Conservation (phyloP, 2,888 invertebrate species). For the Caenorhabditis sinica region DNA sequence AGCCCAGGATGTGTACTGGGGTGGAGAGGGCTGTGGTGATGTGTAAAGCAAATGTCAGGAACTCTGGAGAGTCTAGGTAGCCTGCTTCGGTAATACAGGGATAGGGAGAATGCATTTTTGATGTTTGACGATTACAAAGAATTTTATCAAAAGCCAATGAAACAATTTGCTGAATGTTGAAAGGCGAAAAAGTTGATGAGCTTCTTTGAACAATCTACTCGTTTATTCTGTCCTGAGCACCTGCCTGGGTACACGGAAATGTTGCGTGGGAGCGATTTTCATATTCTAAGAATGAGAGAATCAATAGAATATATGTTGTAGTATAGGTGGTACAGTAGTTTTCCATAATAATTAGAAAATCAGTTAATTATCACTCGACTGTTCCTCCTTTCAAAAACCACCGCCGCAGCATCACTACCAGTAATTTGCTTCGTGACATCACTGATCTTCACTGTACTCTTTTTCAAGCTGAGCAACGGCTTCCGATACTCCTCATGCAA, state of each 20-base stretch:
- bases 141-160: neutral
- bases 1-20: neutral
- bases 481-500: slow-evolving; percentile 4
- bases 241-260: no score
- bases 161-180: neutral
- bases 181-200: no score
- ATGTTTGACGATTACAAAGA: neutral
- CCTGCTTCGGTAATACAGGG: neutral
- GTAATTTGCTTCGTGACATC: neutral
- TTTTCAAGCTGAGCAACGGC: neutral
- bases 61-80: slow-evolving; percentile 30
- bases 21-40: neutral
- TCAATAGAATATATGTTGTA: no score
- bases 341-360: neutral
- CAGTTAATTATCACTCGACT: slow-evolving; percentile 9
- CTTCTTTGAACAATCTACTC: no score
- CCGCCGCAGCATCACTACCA: neutral
- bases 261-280: no score
- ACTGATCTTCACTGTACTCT: no score
- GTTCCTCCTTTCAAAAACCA: neutral
- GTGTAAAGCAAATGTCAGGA: neutral
- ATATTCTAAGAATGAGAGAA: neutral
- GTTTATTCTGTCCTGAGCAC: no score
- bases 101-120: neutral
- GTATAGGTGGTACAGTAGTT: no score